These are phyloP conservation scores for Pavo muticus DNA, from an alignment of 2,113 vertebrate species.

Conservation along the genomic window DNA sequence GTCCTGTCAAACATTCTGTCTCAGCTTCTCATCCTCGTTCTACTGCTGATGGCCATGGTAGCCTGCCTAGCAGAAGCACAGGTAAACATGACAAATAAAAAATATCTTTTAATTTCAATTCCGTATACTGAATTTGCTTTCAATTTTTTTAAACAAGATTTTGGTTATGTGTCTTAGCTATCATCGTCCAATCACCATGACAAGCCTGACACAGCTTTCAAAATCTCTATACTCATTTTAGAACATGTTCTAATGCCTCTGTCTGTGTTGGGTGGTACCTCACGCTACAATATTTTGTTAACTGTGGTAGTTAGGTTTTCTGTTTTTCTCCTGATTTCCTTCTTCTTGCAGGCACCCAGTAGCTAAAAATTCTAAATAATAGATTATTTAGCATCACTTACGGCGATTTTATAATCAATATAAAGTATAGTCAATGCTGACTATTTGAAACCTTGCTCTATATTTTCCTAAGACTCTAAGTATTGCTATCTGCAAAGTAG, in stretches of 20 bases:
- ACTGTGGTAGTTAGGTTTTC: not conserved
- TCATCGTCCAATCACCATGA: not conserved
- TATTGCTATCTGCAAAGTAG: not conserved
- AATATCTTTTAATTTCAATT: not conserved
- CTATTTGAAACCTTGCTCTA: not conserved
- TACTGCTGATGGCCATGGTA: not conserved
- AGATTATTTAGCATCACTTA: not conserved
- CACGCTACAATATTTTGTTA: not conserved
- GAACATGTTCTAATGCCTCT: not conserved
- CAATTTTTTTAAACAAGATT: not conserved
- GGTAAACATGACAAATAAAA: conserved; percentile 65
- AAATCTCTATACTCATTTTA: not conserved
- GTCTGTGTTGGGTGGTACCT: not conserved
- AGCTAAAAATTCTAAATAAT: not conserved
- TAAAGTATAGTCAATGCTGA: not conserved
- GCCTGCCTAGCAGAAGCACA: conserved; percentile 20
- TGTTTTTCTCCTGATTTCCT: not conserved
- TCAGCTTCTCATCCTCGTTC: conserved; percentile 19
- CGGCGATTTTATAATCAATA: not conserved
- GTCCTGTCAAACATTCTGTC: conserved; percentile 30
- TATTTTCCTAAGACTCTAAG: not conserved
- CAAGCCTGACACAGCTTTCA: not conserved
- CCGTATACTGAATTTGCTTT: not conserved
- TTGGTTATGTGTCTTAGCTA: not conserved
- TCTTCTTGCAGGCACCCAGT: not conserved